Percentiles rank a stretch among this genome's conserved stretches.
phyloP scores from a whole-genome alignment of 2,888 invertebrate species.

The Netelia inedita region DNA sequence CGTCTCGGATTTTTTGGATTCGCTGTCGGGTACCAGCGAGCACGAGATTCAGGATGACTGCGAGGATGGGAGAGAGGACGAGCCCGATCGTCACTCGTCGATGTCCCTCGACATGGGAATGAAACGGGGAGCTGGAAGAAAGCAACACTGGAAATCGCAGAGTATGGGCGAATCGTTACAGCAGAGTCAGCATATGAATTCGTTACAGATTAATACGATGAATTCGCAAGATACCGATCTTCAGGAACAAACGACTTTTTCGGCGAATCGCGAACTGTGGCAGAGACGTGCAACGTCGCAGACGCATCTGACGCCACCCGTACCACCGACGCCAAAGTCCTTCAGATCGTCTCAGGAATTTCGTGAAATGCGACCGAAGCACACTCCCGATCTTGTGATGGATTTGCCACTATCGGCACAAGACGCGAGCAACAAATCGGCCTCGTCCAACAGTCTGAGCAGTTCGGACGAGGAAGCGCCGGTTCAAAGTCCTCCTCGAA shows the following conservation, averaged over 20 bases:
- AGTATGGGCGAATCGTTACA: conserved; percentile 84
- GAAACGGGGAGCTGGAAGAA: conserved; percentile 76
- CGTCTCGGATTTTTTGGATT: conserved; percentile 75
- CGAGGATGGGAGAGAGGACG: conserved; percentile 62
- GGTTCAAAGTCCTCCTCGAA: conserved; percentile 72
- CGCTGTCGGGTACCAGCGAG: conserved; percentile 70
- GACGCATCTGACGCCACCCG: conserved; percentile 81
- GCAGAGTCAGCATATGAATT: conserved; percentile 66
- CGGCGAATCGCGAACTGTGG: conserved; percentile 88
- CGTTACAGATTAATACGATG: conserved; percentile 65
- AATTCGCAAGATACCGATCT: conserved; percentile 70
- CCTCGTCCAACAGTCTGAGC: conserved; percentile 83
- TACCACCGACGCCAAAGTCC: conserved; percentile 82
- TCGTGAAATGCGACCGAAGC: conserved; percentile 86
- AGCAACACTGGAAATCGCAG: conserved; percentile 86
- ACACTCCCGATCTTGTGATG: conserved; percentile 93
- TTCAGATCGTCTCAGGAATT: conserved; percentile 84
- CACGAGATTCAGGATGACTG: conserved; percentile 44
- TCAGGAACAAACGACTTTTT: conserved; percentile 82
- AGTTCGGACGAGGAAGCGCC: conserved; percentile 81
- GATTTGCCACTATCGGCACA: conserved; percentile 89
- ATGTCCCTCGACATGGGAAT: conserved; percentile 70
- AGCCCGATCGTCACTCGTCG: conserved; percentile 67
- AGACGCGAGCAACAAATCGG: conserved; percentile 80
- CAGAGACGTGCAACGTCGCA: conserved; percentile 88